phyloP scores from a whole-genome alignment of 1,140 invertebrate genomes.

The Drosophila parabipectinata region DNA sequence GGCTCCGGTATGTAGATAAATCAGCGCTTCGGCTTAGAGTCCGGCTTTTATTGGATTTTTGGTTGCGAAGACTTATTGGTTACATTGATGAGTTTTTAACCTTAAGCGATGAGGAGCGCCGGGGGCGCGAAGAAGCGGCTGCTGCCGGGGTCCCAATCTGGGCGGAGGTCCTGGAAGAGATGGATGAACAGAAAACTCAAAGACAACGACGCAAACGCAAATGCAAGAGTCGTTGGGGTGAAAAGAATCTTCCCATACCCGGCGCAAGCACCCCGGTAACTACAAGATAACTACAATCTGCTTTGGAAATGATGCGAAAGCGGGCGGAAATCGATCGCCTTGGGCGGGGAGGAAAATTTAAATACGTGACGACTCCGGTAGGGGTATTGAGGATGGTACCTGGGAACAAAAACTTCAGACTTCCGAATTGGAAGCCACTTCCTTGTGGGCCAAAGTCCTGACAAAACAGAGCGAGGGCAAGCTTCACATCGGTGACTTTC shows the following conservation, averaged over 20 bases:
- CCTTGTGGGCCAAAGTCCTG: slow-evolving; percentile 94
- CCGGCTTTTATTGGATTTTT: too few relatives aligned
- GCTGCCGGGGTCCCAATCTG: slow-evolving; percentile 17
- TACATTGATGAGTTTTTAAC: slow-evolving; percentile 8
- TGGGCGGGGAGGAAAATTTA: slow-evolving; percentile 90
- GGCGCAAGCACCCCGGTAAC: slow-evolving; percentile 83
- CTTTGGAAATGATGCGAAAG: slow-evolving; percentile 93
- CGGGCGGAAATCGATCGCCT: slow-evolving; percentile 90
- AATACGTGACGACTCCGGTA: slow-evolving; percentile 97
- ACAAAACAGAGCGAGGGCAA: slow-evolving; percentile 95
- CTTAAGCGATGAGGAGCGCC: slow-evolving; percentile 78
- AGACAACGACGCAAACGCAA: slow-evolving; percentile 80
- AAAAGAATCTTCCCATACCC: slow-evolving; percentile 83
- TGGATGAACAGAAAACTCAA: slow-evolving; percentile 84
- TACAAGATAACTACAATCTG: slow-evolving; percentile 91
- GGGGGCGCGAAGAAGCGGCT: slow-evolving; percentile 64
- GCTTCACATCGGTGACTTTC: slow-evolving; percentile 98
- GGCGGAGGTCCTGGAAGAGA: slow-evolving; percentile 30
- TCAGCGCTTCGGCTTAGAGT: too few relatives aligned
- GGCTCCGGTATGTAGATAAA: too few relatives aligned
- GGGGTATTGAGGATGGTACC: slow-evolving; percentile 95
- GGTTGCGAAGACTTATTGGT: too few relatives aligned
- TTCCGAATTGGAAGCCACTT: slow-evolving; percentile 96
- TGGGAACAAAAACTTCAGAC: slow-evolving; percentile 96
- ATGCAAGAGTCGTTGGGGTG: slow-evolving; percentile 91